Percentiles rank a stretch among this genome's conserved stretches.
phyloP scores from a whole-genome alignment of 2,888 invertebrate genomes.

The Sinotaia quadrata region DNA sequence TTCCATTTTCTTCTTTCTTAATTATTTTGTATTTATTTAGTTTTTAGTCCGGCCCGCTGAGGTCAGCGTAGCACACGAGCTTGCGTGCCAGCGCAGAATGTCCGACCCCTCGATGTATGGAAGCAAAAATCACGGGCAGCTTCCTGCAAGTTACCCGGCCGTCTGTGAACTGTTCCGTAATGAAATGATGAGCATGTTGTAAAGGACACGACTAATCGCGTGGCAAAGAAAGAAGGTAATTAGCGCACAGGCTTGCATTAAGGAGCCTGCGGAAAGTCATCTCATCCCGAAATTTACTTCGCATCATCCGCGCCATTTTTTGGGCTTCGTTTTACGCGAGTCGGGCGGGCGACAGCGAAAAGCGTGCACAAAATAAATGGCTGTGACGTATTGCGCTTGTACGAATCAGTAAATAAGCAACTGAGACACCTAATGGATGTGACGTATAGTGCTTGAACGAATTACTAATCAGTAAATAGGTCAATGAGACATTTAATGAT shows the following conservation, averaged over 20 bases:
- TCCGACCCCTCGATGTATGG: background rate
- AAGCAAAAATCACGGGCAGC: background rate
- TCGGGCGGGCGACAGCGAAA: too few species aligned
- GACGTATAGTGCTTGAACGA: too few species aligned
- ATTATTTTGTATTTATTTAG: background rate
- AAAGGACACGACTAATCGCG: slow-evolving; percentile 8
- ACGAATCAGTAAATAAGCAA: too few species aligned
- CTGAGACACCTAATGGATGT: too few species aligned
- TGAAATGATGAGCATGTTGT: background rate
- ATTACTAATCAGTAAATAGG: too few species aligned
- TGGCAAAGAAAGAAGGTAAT: slow-evolving; percentile 20
- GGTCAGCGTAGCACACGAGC: background rate
- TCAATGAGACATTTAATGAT: too few species aligned
- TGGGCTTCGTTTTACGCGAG: background rate
- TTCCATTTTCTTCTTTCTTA: background rate
- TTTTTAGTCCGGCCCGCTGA: background rate
- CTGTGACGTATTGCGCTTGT: too few species aligned
- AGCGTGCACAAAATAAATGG: too few species aligned
- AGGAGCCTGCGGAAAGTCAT: slow-evolving; percentile 23
- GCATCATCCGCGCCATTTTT: slow-evolving; percentile 15
- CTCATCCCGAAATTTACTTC: slow-evolving; percentile 27
- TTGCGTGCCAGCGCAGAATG: slow-evolving; percentile 3
- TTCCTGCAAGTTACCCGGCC: background rate
- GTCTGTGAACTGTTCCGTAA: slow-evolving; percentile 5
- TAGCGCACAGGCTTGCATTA: slow-evolving; percentile 19